Conservation (phyloP, 2,113 vertebrate genomes). For the Phylloscopus trochiloides region DNA sequence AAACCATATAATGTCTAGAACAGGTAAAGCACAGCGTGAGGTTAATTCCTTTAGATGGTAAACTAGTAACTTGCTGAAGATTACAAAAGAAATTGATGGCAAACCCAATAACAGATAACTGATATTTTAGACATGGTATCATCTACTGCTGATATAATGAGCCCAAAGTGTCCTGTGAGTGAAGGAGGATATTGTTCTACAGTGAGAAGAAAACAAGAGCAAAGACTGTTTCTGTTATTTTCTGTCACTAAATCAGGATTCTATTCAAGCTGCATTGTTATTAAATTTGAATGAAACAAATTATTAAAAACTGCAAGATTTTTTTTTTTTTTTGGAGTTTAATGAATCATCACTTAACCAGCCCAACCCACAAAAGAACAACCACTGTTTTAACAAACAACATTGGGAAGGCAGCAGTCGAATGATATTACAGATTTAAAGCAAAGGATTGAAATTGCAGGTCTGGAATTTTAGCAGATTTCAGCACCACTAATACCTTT, state of each 20-base stretch:
- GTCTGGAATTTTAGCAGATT: not conserved
- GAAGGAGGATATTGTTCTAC: not conserved
- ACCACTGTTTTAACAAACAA: not conserved
- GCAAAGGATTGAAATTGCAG: not conserved
- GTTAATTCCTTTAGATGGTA: not conserved
- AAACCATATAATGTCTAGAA: not conserved
- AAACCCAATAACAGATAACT: not conserved
- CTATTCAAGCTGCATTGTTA: not conserved
- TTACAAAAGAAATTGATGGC: not conserved
- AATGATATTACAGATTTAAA: not conserved
- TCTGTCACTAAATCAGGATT: not conserved
- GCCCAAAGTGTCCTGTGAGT: not conserved
- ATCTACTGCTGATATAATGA: not conserved
- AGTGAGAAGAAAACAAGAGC: not conserved
- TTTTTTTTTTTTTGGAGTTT: not conserved
- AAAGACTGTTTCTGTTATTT: not conserved
- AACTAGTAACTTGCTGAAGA: not conserved
- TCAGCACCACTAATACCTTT: not conserved
- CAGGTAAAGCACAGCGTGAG: not conserved
- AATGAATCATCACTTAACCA: not conserved
- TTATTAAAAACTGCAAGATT: not conserved
- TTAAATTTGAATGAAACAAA: not conserved
- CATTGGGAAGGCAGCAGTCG: not conserved
- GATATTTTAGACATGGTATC: not conserved
- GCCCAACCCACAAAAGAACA: not conserved